phyloP scores from a whole-genome alignment of 2,113 vertebrate genomes.

The Scartelaos histophorus region DNA sequence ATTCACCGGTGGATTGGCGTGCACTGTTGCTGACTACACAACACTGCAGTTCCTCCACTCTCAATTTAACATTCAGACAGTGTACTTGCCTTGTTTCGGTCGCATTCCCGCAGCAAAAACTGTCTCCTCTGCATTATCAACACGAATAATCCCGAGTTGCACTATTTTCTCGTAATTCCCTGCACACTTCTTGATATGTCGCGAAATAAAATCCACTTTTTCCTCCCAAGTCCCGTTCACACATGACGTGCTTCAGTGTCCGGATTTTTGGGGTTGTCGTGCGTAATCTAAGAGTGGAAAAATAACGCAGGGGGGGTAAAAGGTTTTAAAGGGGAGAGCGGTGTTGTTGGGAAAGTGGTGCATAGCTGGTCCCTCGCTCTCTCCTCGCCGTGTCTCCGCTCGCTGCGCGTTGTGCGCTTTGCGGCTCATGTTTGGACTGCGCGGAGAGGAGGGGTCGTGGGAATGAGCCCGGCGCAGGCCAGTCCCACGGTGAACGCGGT shows the following conservation, averaged over 20 bases:
- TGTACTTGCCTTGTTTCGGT: slow-evolving; percentile 67
- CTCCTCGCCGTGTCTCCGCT: slow-evolving; percentile 23
- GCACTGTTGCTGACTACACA: slow-evolving; percentile 37
- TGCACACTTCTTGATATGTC: slow-evolving; percentile 38
- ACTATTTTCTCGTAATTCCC: slow-evolving; percentile 39
- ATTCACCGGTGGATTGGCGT: not conserved
- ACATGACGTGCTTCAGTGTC: slow-evolving; percentile 4
- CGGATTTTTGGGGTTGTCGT: slow-evolving; percentile 1
- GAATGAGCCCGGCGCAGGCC: slow-evolving; percentile 66
- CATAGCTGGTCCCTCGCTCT: slow-evolving; percentile 54
- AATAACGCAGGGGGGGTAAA: not conserved
- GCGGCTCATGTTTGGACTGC: slow-evolving; percentile 43
- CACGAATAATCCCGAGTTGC: slow-evolving; percentile 38
- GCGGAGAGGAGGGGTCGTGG: slow-evolving; percentile 75
- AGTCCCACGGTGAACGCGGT: slow-evolving; percentile 69
- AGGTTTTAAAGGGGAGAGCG: slow-evolving; percentile 30
- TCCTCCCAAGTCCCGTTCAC: slow-evolving; percentile 5
- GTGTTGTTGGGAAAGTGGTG: slow-evolving; percentile 58
- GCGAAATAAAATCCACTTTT: slow-evolving; percentile 40
- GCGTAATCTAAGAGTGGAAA: slow-evolving; percentile 25
- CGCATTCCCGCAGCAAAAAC: slow-evolving; percentile 48
- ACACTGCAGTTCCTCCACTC: slow-evolving; percentile 19
- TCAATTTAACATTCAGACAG: slow-evolving; percentile 2
- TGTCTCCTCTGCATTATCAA: slow-evolving; percentile 59
- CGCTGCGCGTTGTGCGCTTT: slow-evolving; percentile 47